Evolutionary conservation across 2,888 invertebrate species (phyloP), one percentile per base, ranked within the genome.

Genomic region (Frankliniella intonsa): DNA sequence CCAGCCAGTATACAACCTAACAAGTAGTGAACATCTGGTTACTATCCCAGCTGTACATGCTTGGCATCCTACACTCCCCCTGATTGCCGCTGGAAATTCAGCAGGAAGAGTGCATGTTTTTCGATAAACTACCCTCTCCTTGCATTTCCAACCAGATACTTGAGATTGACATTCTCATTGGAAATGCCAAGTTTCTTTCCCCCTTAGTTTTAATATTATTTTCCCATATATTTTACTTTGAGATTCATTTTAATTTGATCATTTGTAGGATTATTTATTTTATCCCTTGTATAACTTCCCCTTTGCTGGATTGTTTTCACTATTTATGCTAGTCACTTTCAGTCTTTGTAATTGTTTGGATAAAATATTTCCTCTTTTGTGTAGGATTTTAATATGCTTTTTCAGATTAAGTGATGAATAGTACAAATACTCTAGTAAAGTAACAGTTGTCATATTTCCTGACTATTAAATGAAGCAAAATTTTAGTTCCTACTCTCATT

Each of bases 1-100:
- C 1, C 83, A 84, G 8, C 82, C 86, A 19, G 82, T 88, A 12
- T 85, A 86, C 55, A 84, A 85, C 11, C 85, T 89, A 22, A 83
- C 81, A 19, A 85, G 85, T 62, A 87, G 87, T 17, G 83, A 85
- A 65, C 80, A 79, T 25, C 84, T 89, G 80, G 85, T 84, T 0
- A 87, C 88, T 12, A 87, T 88, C 12, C 86, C 86, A 83, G 87
- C 88, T 50, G 84, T 88, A 3, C 87, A 88, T 81, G 86, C 84
- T 9, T 85, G 88, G 82, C 89, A 89, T 84, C 88, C 88, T 0
- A 85, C 86, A 1, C 84, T 85, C 17, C 86, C 87, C 25, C 84
- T 87, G n/a, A 84, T 89, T 27, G 87, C 87, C 25, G 89, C 89
- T 17, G 89, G 86, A n/a, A 89, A 89, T 85, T 87, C 87, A 49